Evolutionary conservation across 2,888 invertebrate species (phyloP).

Genomic region (Campoletis raptor): DNA sequence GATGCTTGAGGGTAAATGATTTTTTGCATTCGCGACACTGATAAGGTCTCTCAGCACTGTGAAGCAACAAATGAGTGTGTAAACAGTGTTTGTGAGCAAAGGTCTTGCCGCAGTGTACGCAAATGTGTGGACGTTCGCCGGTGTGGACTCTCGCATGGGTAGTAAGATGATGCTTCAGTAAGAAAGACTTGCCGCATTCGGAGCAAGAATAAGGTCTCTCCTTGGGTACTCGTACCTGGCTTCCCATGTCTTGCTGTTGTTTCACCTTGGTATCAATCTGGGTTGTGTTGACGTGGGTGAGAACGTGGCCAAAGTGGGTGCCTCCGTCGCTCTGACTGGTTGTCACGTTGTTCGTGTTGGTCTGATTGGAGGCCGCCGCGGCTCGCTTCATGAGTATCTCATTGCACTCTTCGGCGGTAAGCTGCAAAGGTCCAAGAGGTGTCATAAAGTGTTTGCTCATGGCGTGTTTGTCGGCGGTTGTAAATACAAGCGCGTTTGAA

Average conservation of each 20-base stretch:
- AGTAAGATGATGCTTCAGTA: slow-evolving; percentile 93
- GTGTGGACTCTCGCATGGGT: slow-evolving; percentile 94
- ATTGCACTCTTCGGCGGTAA: slow-evolving; percentile 92
- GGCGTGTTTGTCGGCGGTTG: slow-evolving; percentile 83
- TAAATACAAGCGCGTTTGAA: slow-evolving; percentile 83
- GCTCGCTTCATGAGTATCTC: slow-evolving; percentile 92
- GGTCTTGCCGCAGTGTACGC: slow-evolving; percentile 92
- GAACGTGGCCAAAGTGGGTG: slow-evolving; percentile 82
- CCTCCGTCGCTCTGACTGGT: slow-evolving; percentile 80
- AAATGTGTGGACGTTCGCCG: slow-evolving; percentile 92
- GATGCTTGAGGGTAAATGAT: slow-evolving; percentile 94
- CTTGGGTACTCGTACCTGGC: slow-evolving; percentile 86
- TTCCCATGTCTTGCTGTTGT: slow-evolving; percentile 87
- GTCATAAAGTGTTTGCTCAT: slow-evolving; percentile 89
- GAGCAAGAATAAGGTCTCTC: slow-evolving; percentile 93
- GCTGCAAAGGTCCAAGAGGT: slow-evolving; percentile 90
- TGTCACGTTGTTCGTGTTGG: slow-evolving; percentile 80
- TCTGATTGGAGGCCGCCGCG: slow-evolving; percentile 87
- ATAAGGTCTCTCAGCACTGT: slow-evolving; percentile 93
- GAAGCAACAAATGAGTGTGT: slow-evolving; percentile 92
- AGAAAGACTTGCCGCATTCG: slow-evolving; percentile 94
- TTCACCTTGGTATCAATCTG: slow-evolving; percentile 86
- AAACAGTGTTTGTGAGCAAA: slow-evolving; percentile 94
- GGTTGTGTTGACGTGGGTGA: slow-evolving; percentile 84
- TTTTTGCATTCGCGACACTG: slow-evolving; percentile 94